Evolutionary conservation across 2,797 vertebrate genomes (phyloP), one percentile per base, ranked within the genome.

Genomic region (Syndactyla subalaris): DNA sequence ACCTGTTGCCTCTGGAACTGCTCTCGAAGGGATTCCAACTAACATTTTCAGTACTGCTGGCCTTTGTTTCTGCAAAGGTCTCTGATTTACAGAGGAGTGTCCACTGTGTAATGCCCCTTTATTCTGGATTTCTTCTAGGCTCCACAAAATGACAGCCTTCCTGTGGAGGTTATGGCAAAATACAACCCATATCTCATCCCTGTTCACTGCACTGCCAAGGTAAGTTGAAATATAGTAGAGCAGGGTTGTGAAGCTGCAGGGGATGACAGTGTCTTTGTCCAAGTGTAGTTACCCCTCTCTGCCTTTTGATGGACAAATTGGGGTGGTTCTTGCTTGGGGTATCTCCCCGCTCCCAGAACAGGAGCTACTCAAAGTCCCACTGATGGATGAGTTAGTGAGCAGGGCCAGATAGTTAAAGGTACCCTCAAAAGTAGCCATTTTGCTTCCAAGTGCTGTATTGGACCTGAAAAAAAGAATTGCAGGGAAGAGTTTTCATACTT

Each of bases 181-280:
- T 38, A 97, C 16, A 94, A 49, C n/a, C 59, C 94, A 0, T 87
- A 98, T 57, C 43, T 99, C 76, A 98, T 99, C 93, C 99, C 99
- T 3, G 98, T 99, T 65, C 54, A 95, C 97, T 99, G 99, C 88
- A 70, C 95, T 80, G 98, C 98, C 95, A 99, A 99, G 99, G 99
- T 99, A 97, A 79, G 96, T 45, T 45, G 17, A 68, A 68, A 52
- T 9, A 4, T 2, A 2, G 2, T 2, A 15, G 9, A 18, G 51
- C 39, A 3, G 54, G 21, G 18, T 1, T 1, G 7, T 23, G 68
- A 68, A 55, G 52, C 38, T 36, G 63, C 23, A 14, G 71, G 55
- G 38, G 24, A 32, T 6, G 12, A 3, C 14, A 4, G 2, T 23
- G 49, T 26, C 78, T 67, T 61, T 87, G 41, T 22, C 46, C 12